Conservation (phyloP, 2,888 invertebrate species). For the Neocrepidodera transversa region DNA sequence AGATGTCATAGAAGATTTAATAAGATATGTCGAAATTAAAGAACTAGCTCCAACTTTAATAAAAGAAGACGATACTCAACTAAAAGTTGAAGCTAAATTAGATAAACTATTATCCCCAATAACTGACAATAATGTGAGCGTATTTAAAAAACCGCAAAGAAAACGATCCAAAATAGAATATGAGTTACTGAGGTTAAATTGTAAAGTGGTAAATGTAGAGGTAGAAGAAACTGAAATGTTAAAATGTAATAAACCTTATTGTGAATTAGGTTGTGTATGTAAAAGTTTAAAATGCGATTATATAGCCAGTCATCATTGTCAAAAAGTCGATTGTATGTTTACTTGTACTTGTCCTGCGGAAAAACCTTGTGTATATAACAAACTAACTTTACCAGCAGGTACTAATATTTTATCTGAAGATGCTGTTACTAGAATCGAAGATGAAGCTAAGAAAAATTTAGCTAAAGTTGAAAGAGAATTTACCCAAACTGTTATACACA, state of each 20-base stretch:
- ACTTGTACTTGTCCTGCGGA: slow-evolving; percentile 60
- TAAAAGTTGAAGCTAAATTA: slow-evolving; percentile 38
- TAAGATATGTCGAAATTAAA: slow-evolving; percentile 69
- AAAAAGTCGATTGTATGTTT: slow-evolving; percentile 68
- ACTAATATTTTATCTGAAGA: slow-evolving; percentile 53
- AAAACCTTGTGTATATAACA: slow-evolving; percentile 36
- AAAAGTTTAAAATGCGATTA: slow-evolving; percentile 63
- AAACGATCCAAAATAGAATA: slow-evolving; percentile 44
- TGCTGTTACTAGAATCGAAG: slow-evolving; percentile 59
- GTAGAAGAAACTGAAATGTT: slow-evolving; percentile 51
- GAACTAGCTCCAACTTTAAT: slow-evolving; percentile 66
- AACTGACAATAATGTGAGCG: slow-evolving; percentile 28
- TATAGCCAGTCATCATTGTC: slow-evolving; percentile 67
- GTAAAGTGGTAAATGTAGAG: slow-evolving; percentile 68
- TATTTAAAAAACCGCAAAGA: slow-evolving; percentile 35
- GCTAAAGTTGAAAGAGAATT: slow-evolving; percentile 75
- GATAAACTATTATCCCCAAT: slow-evolving; percentile 36
- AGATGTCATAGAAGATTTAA: slow-evolving; percentile 63
- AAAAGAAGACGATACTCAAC: slow-evolving; percentile 52
- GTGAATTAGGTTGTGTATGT: slow-evolving; percentile 73
- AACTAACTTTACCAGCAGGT: slow-evolving; percentile 49
- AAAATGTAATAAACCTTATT: slow-evolving; percentile 65
- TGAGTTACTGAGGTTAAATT: slow-evolving; percentile 70
- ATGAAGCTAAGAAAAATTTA: slow-evolving; percentile 64
- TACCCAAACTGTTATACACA: slow-evolving; percentile 73